Evolutionary conservation across 2,797 vertebrate genomes (phyloP).

Genomic region (Gallinago stenura): DNA sequence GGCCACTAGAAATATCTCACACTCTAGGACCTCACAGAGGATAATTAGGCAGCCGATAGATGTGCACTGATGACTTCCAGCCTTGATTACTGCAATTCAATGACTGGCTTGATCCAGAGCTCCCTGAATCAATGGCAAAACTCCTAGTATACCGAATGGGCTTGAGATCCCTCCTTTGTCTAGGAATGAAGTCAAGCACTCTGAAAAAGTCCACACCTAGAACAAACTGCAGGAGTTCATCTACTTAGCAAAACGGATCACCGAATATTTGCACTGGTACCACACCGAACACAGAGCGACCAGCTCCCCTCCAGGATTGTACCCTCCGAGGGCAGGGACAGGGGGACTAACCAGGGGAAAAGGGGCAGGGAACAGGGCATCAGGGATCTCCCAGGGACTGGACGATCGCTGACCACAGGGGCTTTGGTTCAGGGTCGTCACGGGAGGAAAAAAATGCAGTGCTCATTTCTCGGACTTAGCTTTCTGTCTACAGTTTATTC

Average conservation of each 20-base stretch:
- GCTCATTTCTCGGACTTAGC: not conserved
- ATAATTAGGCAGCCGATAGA: conserved; percentile 31
- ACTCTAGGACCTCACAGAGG: conserved; percentile 59
- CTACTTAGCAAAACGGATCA: not conserved
- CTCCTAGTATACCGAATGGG: conserved; percentile 7
- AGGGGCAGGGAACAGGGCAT: not conserved
- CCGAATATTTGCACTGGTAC: conserved; percentile 1
- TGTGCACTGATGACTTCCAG: conserved; percentile 53
- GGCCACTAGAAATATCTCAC: conserved; percentile 61
- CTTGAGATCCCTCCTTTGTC: conserved; percentile 28
- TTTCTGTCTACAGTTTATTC: conserved; percentile 56
- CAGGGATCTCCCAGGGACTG: conserved; percentile 18
- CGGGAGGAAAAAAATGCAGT: not conserved
- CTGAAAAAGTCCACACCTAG: conserved; percentile 38
- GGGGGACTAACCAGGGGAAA: not conserved
- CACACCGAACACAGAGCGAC: not conserved
- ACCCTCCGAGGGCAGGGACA: not conserved
- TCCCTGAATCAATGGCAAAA: conserved; percentile 63
- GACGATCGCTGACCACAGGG: not conserved
- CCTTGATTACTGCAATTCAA: conserved; percentile 54
- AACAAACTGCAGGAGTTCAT: conserved; percentile 54
- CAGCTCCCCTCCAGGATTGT: not conserved
- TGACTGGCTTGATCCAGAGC: conserved; percentile 63
- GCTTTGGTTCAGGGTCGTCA: conserved; percentile 5
- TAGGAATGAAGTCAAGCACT: conserved; percentile 45